Percentiles rank a stretch among this genome's conserved stretches.
Conservation (phyloP, 1,140 invertebrate species). For the Amyelois transitella region DNA sequence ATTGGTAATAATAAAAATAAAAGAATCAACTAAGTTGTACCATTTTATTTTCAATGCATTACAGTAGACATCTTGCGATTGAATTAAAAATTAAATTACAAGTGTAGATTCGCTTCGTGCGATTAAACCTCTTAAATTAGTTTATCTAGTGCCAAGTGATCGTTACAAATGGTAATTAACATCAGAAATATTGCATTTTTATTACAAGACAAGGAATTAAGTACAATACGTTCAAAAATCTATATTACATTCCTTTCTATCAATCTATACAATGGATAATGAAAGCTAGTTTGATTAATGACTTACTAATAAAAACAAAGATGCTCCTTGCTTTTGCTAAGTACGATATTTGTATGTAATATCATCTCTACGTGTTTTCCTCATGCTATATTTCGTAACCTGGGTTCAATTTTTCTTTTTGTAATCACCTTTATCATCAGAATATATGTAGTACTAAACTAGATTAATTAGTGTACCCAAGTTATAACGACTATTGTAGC, state of each 20-base stretch:
- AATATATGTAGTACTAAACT: too few relatives aligned
- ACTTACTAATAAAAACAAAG: neutral
- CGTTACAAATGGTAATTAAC: constrained; percentile 28
- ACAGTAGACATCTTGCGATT: constrained; percentile 39
- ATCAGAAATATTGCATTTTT: constrained; percentile 4
- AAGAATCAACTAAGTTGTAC: constrained; percentile 27
- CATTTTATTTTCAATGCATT: constrained; percentile 50
- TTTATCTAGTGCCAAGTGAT: constrained; percentile 54
- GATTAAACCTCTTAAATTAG: constrained; percentile 37
- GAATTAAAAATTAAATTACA: constrained; percentile 39
- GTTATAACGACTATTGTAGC: too few relatives aligned
- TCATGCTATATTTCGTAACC: too few relatives aligned
- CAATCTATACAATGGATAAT: neutral
- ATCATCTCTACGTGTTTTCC: too few relatives aligned
- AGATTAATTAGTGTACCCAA: too few relatives aligned
- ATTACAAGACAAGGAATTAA: neutral
- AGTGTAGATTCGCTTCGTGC: constrained; percentile 45
- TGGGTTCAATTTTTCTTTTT: too few relatives aligned
- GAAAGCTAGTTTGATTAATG: neutral
- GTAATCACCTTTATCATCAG: too few relatives aligned
- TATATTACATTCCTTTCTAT: constrained; percentile 1
- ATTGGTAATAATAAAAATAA: constrained; percentile 4
- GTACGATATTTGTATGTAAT: too few relatives aligned
- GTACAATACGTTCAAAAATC: neutral
- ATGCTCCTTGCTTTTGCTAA: neutral